These are phyloP conservation scores for rabbit (Oryctolagus cuniculus) DNA, from an alignment of 2,113 vertebrate species.

Conservation along the genomic window DNA sequence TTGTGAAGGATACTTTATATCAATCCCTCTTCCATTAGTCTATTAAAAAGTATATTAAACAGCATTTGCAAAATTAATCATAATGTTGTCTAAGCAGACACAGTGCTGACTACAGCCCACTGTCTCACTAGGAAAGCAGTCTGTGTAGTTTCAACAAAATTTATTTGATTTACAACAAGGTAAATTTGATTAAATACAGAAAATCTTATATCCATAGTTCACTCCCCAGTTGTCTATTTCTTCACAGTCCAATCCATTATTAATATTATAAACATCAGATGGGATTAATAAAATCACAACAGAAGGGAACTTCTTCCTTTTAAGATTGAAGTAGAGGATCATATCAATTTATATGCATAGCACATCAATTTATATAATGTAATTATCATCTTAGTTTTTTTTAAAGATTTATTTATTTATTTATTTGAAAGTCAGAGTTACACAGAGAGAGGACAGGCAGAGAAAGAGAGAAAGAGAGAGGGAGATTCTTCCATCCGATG, in stretches of 20 bases:
- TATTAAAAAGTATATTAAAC: slow-evolving; percentile 50
- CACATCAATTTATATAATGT: not conserved
- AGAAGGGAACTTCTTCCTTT: not conserved
- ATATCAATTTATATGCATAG: not conserved
- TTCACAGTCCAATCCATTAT: slow-evolving; percentile 51
- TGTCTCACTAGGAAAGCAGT: slow-evolving; percentile 46
- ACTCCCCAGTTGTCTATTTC: slow-evolving; percentile 38
- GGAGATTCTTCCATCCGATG: no score
- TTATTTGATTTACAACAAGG: slow-evolving; percentile 55
- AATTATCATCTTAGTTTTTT: not conserved
- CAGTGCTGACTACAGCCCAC: not conserved
- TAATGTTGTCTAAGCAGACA: slow-evolving; percentile 16
- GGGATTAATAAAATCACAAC: slow-evolving; percentile 14
- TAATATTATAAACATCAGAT: slow-evolving; percentile 30
- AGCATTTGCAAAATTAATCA: slow-evolving; percentile 61
- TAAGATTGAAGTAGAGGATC: slow-evolving; percentile 24
- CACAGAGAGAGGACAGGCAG: no score
- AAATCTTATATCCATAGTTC: slow-evolving; percentile 31
- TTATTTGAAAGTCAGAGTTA: no score
- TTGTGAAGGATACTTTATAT: slow-evolving; percentile 48
- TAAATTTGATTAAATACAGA: slow-evolving; percentile 65
- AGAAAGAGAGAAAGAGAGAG: no score
- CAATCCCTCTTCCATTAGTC: slow-evolving; percentile 32
- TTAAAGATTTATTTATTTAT: no score
- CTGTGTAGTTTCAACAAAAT: slow-evolving; percentile 58